Percentiles rank a stretch among this genome's conserved stretches.
phyloP scores from a whole-genome alignment of 1,140 invertebrate species.

The Thaumatotibia leucotreta region DNA sequence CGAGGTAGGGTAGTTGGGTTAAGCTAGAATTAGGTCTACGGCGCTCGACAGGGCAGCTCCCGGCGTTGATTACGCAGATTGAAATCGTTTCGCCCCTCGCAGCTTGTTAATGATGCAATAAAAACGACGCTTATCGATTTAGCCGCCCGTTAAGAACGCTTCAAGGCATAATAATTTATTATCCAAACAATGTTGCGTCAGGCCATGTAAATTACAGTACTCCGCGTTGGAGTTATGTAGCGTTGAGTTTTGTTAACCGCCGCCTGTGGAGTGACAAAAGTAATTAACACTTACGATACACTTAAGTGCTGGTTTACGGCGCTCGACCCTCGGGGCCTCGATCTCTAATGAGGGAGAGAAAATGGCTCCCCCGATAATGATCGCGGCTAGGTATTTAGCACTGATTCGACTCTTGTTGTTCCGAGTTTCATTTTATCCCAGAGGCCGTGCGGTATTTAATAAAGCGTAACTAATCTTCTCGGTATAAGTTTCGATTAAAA shows the following conservation, averaged over 20 bases:
- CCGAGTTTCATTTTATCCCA: conserved; percentile 27
- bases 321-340: conserved; percentile 40
- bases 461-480: neutral
- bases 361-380: conserved; percentile 42
- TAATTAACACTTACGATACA: conserved; percentile 71
- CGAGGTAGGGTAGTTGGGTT: neutral
- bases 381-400: conserved; percentile 26
- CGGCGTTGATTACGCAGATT: conserved; percentile 70
- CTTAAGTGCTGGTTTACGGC: conserved; percentile 54
- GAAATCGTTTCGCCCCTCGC: conserved; percentile 58
- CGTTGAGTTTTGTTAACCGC: conserved; percentile 58
- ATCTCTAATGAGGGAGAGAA: conserved; percentile 45
- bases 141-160: conserved; percentile 59
- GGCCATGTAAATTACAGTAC: conserved; percentile 53
- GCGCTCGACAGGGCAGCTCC: conserved; percentile 36
- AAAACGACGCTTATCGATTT: conserved; percentile 70
- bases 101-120: conserved; percentile 70
- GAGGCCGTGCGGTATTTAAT: neutral
- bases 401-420: conserved; percentile 41
- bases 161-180: conserved; percentile 62
- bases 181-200: conserved; percentile 52
- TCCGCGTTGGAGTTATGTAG: conserved; percentile 50
- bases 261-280: conserved; percentile 61
- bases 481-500: conserved; percentile 1
- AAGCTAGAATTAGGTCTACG: neutral